Conservation (phyloP, 2,113 vertebrate species). For the mouse (Mus musculus) region DNA sequence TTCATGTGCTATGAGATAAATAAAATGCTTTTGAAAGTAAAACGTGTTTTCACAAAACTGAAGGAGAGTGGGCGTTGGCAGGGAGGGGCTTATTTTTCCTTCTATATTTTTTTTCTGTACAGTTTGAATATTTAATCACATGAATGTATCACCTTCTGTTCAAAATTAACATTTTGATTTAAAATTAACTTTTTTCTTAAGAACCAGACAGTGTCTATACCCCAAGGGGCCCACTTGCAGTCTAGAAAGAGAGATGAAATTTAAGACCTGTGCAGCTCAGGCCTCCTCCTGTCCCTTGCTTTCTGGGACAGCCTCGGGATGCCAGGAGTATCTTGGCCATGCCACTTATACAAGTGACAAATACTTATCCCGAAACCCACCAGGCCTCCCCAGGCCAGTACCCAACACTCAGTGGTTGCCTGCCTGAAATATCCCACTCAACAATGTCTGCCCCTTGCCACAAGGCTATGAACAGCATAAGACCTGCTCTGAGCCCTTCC, state of each 20-base stretch:
- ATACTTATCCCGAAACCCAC: background rate
- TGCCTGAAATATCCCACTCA: background rate
- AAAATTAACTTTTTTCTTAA: conserved; percentile 71
- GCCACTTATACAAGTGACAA: background rate
- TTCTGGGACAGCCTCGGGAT: background rate
- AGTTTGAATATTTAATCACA: conserved; percentile 72
- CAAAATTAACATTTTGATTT: conserved; percentile 76
- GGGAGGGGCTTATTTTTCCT: conserved; percentile 45
- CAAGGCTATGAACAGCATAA: background rate
- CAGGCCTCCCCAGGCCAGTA: background rate
- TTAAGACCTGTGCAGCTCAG: background rate
- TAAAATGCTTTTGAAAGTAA: background rate
- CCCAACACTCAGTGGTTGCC: background rate
- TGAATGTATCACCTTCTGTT: conserved; percentile 54
- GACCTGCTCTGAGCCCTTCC: background rate
- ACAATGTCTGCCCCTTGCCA: background rate
- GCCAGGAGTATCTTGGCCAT: background rate
- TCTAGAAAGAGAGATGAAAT: conserved; percentile 25
- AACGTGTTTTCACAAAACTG: too few relatives aligned
- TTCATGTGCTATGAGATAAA: background rate
- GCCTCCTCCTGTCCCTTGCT: background rate
- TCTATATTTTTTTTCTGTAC: conserved; percentile 61
- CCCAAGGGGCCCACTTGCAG: conserved; percentile 30
- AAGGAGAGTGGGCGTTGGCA: background rate
- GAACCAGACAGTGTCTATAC: conserved; percentile 55